Percentiles rank a stretch among this genome's conserved stretches.
Conservation (phyloP, 2,113 vertebrate genomes). For the Xenus cinereus region DNA sequence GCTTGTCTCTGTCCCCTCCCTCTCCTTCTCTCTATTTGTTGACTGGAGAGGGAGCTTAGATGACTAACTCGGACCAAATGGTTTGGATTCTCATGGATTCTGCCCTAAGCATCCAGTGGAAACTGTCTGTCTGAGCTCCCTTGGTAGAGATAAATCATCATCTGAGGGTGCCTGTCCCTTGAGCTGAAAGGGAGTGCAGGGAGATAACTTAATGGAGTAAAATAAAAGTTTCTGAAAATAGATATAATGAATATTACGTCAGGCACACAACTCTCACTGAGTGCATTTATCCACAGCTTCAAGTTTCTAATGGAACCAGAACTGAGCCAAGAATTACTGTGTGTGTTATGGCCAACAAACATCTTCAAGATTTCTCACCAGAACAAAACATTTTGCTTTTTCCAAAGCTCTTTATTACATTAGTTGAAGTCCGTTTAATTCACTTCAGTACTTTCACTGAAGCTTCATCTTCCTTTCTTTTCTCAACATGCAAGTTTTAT, state of each 20-base stretch:
- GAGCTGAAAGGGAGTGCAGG: not conserved
- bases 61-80: not conserved
- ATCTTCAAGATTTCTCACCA: not conserved
- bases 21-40: not conserved
- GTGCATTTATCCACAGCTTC: not conserved
- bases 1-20: not conserved
- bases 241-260: not conserved
- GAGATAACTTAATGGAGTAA: not conserved
- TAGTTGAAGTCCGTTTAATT: conserved; percentile 8
- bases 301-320: not conserved
- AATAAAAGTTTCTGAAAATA: not conserved
- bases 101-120: not conserved
- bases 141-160: not conserved
- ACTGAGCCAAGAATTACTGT: not conserved
- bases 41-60: not conserved
- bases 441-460: not conserved
- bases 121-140: not conserved
- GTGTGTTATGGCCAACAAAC: not conserved
- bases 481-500: conserved; percentile 8
- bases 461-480: not conserved
- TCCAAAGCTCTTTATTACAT: not conserved
- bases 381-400: not conserved
- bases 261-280: not conserved
- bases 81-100: not conserved
- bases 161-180: not conserved